Conservation (phyloP, 1,140 invertebrate genomes). For the Temnothorax curvispinosus region DNA sequence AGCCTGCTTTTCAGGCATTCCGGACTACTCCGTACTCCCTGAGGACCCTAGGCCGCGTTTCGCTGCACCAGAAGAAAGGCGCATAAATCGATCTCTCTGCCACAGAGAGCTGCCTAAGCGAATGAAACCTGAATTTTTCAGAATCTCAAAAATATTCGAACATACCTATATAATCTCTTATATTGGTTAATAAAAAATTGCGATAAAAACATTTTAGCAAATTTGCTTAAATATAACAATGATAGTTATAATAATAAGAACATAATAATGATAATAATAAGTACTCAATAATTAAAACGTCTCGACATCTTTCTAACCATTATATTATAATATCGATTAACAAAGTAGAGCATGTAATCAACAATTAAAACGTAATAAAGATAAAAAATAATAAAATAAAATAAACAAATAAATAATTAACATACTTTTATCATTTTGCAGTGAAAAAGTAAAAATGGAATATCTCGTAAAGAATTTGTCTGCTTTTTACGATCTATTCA, state of each 20-base stretch:
- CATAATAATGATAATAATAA: not conserved
- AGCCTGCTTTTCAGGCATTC: slow-evolving; percentile 36
- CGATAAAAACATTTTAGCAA: not conserved
- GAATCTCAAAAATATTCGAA: slow-evolving; percentile 18
- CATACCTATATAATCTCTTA: not conserved
- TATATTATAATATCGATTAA: not conserved
- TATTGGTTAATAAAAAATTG: not conserved
- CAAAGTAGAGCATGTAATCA: not conserved
- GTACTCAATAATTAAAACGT: not conserved
- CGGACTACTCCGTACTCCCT: slow-evolving; percentile 7
- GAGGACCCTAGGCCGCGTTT: slow-evolving; percentile 38
- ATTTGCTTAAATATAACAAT: not conserved
- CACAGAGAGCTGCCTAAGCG: slow-evolving; percentile 26
- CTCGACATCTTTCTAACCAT: not conserved
- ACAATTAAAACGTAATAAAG: not conserved
- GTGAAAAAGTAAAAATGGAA: not conserved
- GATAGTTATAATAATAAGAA: not conserved
- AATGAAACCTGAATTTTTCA: slow-evolving; percentile 40
- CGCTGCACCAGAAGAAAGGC: slow-evolving; percentile 12
- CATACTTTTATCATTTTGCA: not conserved
- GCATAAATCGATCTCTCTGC: slow-evolving; percentile 39
- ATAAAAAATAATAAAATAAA: not conserved
- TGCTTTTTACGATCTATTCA: not conserved
- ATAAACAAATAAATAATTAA: not conserved
- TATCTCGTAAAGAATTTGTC: not conserved